Percentiles rank a stretch among this genome's conserved stretches.
phyloP scores from a whole-genome alignment of 2,797 vertebrate species.

The Pangasius djambal region DNA sequence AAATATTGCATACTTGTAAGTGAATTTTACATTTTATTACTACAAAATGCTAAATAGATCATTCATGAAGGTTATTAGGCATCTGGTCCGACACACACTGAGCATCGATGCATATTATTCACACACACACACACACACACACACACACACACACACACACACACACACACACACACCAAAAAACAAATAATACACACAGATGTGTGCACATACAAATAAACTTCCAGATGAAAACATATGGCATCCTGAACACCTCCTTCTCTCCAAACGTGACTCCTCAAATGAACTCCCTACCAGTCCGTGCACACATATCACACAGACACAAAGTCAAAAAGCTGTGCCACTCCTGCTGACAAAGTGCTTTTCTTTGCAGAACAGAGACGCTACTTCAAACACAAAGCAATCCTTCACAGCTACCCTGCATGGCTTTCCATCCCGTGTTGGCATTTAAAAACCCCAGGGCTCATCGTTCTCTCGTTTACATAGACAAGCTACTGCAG shows the following conservation, averaged over 20 bases:
- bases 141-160: not conserved
- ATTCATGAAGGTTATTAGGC: slow-evolving; percentile 1
- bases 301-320: not conserved
- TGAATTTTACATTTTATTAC: not conserved
- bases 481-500: slow-evolving; percentile 52
- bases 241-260: not conserved
- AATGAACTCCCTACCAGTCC: not conserved
- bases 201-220: slow-evolving; percentile 4
- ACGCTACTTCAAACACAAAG: slow-evolving; percentile 10
- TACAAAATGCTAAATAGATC: not conserved
- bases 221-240: not conserved
- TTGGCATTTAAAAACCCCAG: slow-evolving; percentile 44
- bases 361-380: slow-evolving; percentile 28
- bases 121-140: not conserved
- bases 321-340: slow-evolving; percentile 2
- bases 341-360: slow-evolving; percentile 28
- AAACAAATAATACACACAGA: not conserved
- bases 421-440: slow-evolving; percentile 4
- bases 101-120: not conserved
- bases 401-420: slow-evolving; percentile 21
- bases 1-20: not conserved
- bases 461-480: slow-evolving; percentile 58
- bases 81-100: not conserved
- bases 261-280: not conserved
- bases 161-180: not conserved